Evolutionary conservation across 2,797 vertebrate species (phyloP).

Genomic region (Trachops cirrhosus): DNA sequence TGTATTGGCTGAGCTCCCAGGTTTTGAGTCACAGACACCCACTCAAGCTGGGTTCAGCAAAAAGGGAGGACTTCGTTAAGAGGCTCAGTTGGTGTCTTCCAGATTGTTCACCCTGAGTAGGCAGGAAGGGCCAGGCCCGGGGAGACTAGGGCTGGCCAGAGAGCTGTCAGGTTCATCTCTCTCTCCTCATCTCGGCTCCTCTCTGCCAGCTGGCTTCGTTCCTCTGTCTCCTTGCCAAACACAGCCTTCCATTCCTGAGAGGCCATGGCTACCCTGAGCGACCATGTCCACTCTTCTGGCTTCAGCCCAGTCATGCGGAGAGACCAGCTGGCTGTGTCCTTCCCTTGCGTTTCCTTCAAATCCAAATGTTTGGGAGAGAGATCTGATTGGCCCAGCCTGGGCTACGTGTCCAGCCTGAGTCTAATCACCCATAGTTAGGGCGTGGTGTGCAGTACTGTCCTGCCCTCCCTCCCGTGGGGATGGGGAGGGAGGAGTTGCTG

Average conservation of each 20-base stretch:
- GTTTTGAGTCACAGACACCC: neutral
- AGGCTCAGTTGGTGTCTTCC: neutral
- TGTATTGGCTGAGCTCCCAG: neutral
- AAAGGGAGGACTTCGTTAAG: neutral
- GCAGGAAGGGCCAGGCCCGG: neutral
- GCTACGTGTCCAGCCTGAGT: neutral
- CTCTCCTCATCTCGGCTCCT: neutral
- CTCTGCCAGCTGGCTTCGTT: neutral
- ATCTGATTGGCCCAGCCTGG: neutral
- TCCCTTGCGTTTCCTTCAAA: neutral
- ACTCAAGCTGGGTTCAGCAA: neutral
- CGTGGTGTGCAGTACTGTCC: rapidly evolving
- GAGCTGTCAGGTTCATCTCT: neutral
- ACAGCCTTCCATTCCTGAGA: neutral
- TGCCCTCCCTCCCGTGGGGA: rapidly evolving
- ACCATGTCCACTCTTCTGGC: neutral
- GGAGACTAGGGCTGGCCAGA: neutral
- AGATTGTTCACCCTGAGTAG: neutral
- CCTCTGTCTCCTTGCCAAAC: neutral
- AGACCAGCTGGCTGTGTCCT: neutral
- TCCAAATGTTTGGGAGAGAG: neutral
- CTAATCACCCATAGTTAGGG: neutral
- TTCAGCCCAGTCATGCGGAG: neutral
- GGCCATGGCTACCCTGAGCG: neutral
- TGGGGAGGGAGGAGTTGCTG: rapidly evolving